Evolutionary conservation across 2,113 vertebrate species (phyloP).

Genomic region (Poecilia latipinna): DNA sequence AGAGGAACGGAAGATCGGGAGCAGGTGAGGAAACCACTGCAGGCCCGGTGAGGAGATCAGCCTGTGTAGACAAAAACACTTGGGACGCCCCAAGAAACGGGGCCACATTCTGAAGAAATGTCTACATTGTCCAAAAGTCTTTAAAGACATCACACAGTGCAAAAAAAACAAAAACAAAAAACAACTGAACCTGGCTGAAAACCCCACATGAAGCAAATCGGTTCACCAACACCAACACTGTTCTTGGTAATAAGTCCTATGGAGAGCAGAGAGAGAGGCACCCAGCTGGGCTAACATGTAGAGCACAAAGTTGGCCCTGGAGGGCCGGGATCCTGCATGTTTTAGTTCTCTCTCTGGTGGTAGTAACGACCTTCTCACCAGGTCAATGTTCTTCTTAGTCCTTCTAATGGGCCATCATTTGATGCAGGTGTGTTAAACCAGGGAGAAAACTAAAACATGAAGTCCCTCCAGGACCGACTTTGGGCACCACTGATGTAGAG

Average conservation of each 20-base stretch:
- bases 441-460: too few species aligned
- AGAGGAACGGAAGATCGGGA: conserved; percentile 15
- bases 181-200: conserved; percentile 31
- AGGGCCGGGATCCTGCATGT: too few species aligned
- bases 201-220: conserved; percentile 3
- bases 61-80: conserved; percentile 18
- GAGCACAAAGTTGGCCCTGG: neutral
- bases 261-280: neutral
- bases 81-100: too few species aligned
- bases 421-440: too few species aligned
- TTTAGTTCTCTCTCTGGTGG: too few species aligned
- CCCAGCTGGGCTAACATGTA: neutral
- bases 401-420: too few species aligned
- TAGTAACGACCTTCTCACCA: too few species aligned
- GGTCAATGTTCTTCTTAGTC: too few species aligned
- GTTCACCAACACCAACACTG: conserved; percentile 43
- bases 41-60: conserved; percentile 28
- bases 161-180: conserved; percentile 13
- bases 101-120: conserved; percentile 11
- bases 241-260: conserved; percentile 33
- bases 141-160: conserved; percentile 32
- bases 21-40: conserved; percentile 26
- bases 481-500: neutral
- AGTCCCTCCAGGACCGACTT: too few species aligned
- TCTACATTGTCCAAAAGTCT: conserved; percentile 29